Evolutionary conservation across 2,888 invertebrate genomes (phyloP).

Genomic region (Sepiola atlantica): DNA sequence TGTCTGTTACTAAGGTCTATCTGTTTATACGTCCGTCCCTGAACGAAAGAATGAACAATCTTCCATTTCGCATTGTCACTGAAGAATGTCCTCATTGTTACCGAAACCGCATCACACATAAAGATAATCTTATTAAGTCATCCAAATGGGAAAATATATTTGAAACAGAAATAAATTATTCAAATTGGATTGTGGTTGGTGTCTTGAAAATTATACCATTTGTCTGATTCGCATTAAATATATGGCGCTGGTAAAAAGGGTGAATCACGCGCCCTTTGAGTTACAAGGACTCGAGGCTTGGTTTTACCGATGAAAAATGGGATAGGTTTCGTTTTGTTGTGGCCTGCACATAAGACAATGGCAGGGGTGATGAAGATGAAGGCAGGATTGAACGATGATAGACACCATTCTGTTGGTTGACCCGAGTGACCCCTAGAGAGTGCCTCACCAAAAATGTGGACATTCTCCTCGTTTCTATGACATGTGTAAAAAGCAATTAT

Average conservation of each 20-base stretch:
- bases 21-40: not conserved
- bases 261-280: too few species aligned
- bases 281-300: too few species aligned
- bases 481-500: too few species aligned
- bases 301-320: too few species aligned
- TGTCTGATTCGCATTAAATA: not conserved
- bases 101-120: not conserved
- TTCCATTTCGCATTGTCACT: not conserved
- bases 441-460: too few species aligned
- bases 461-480: too few species aligned
- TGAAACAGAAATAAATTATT: conserved; percentile 32
- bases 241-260: not conserved
- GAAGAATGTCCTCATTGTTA: not conserved
- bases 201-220: not conserved
- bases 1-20: not conserved
- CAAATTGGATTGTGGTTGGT: conserved; percentile 32
- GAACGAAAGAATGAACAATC: not conserved
- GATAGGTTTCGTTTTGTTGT: too few species aligned
- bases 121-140: not conserved
- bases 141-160: not conserved
- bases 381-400: too few species aligned
- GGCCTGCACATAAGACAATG: too few species aligned
- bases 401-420: too few species aligned
- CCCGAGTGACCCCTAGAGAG: too few species aligned
- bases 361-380: too few species aligned